phyloP scores from a whole-genome alignment of 1,140 invertebrate species.

The Oreohelix idahoensis region DNA sequence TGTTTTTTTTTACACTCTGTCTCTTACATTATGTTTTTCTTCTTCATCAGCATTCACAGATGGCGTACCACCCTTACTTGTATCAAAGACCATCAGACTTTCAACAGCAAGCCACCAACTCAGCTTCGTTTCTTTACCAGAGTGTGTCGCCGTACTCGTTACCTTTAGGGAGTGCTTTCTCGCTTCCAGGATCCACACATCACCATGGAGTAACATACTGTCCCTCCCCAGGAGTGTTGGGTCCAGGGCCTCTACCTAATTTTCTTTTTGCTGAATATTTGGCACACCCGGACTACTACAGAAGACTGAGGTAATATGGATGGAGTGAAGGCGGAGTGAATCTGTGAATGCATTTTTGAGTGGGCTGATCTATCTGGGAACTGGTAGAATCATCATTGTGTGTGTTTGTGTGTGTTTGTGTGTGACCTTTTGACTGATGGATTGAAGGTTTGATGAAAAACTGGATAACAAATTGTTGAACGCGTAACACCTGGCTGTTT shows the following conservation, averaged over 20 bases:
- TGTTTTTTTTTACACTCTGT: no score
- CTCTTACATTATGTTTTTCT: no score
- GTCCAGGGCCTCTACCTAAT: background rate
- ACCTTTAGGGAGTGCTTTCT: background rate
- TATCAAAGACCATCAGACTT: conserved; percentile 9
- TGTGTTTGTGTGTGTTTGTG: no score
- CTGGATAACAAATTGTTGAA: no score
- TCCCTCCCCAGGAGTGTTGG: background rate
- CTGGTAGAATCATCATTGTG: no score
- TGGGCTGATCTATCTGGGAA: no score
- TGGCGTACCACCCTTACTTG: conserved; percentile 14
- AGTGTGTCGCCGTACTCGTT: background rate
- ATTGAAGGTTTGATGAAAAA: no score
- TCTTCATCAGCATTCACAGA: background rate
- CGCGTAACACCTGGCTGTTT: no score
- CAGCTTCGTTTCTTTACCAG: background rate
- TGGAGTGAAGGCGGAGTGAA: background rate
- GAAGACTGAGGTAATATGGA: background rate
- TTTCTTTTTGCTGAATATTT: background rate
- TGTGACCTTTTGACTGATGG: no score
- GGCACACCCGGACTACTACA: conserved; percentile 5
- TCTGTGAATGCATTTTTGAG: background rate
- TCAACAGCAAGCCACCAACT: background rate
- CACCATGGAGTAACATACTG: conserved; percentile 3
- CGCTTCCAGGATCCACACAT: background rate